A percentile compares a stretch with the other conserved stretches of the same genome.
Conservation (phyloP, 2,888 invertebrate genomes). For the Eledona agricola region DNA sequence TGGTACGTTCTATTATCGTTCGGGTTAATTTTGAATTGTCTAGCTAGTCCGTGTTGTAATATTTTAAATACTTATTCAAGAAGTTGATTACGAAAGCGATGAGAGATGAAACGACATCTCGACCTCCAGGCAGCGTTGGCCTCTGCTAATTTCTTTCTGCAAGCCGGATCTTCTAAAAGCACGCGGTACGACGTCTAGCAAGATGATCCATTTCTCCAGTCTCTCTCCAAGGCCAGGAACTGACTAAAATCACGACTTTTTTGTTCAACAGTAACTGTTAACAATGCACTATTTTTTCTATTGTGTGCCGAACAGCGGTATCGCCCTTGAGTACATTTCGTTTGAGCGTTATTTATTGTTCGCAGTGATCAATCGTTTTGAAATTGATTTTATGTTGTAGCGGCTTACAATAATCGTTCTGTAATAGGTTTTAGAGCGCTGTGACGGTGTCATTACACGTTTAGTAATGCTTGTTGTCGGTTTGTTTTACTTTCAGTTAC, state of each 20-base stretch:
- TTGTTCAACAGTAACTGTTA: constrained; percentile 14
- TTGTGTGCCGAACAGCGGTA: neutral
- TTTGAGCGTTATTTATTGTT: constrained; percentile 28
- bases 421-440: constrained; percentile 22
- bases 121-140: no score
- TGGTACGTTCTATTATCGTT: no score
- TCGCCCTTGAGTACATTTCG: constrained; percentile 27
- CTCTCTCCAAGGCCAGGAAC: constrained; percentile 25
- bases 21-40: no score
- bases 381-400: constrained; percentile 32
- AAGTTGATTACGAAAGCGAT: no score
- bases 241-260: constrained; percentile 32
- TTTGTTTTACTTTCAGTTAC: constrained; percentile 27
- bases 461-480: constrained; percentile 23
- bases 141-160: no score
- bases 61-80: no score
- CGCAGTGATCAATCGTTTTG: constrained; percentile 28
- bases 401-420: constrained; percentile 23
- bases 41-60: no score
- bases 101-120: no score
- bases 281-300: constrained; percentile 29
- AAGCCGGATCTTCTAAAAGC: no score
- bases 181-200: constrained; percentile 20
- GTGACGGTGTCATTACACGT: constrained; percentile 31
- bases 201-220: constrained; percentile 32